Percentiles rank a stretch among this genome's conserved stretches.
These are phyloP conservation scores for Tyria jacobaeae DNA, from an alignment of 2,888 invertebrate genomes.

Conservation along the genomic window DNA sequence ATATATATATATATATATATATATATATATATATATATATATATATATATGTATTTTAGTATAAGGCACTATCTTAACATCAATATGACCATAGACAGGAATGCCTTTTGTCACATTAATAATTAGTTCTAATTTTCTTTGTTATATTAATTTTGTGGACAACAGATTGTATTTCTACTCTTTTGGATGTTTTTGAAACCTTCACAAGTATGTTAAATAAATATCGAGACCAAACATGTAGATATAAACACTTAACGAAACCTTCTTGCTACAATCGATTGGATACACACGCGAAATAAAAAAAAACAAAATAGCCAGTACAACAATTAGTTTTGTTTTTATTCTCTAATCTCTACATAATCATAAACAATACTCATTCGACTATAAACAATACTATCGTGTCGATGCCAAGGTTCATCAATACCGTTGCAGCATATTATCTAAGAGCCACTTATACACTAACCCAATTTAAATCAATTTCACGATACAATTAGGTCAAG, in stretches of 20 bases:
- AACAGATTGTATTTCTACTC: no score
- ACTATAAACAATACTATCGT: slow-evolving; percentile 6
- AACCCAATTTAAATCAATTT: slow-evolving; percentile 21
- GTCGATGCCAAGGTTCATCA: slow-evolving; percentile 8
- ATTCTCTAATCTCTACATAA: neutral
- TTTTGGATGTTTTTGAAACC: no score
- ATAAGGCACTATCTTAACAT: slow-evolving; percentile 1
- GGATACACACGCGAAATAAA: neutral
- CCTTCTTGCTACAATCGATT: neutral
- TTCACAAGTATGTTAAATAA: no score
- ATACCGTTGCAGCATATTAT: slow-evolving; percentile 11
- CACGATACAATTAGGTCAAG: slow-evolving; percentile 16
- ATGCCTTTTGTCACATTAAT: no score
- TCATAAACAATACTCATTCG: neutral
- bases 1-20: no score
- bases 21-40: no score
- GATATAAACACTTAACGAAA: no score
- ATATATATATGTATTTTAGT: neutral
- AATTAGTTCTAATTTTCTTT: no score
- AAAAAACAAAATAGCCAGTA: neutral
- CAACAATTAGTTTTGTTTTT: neutral
- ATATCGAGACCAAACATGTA: neutral
- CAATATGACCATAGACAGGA: no score
- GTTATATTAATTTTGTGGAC: no score
- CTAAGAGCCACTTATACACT: slow-evolving; percentile 8